phyloP scores from a whole-genome alignment of 2,888 invertebrate species.

The Agriotes lineatus region DNA sequence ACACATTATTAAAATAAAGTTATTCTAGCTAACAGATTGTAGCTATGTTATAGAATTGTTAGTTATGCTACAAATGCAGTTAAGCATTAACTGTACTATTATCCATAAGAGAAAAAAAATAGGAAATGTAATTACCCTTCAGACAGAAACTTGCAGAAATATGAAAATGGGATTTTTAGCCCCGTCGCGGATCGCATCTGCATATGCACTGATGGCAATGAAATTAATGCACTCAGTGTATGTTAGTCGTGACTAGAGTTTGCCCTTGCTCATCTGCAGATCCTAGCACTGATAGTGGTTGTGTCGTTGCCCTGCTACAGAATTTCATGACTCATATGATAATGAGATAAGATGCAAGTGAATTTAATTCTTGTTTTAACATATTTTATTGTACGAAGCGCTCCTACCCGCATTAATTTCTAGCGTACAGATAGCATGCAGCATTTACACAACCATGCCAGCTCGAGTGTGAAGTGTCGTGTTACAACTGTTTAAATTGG shows the following conservation, averaged over 20 bases:
- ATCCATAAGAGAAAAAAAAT: too few species aligned
- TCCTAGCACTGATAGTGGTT: conserved; percentile 48
- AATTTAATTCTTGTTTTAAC: conserved; percentile 24
- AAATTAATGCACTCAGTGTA: conserved; percentile 57
- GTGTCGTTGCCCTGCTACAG: conserved; percentile 49
- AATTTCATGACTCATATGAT: conserved; percentile 50
- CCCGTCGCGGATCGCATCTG: neutral
- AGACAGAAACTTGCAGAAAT: too few species aligned
- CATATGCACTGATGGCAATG: conserved; percentile 50
- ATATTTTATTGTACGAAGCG: neutral
- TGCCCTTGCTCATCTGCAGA: conserved; percentile 58
- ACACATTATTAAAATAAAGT: too few species aligned
- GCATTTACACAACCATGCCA: neutral
- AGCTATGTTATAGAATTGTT: too few species aligned
- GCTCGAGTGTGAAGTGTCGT: neutral
- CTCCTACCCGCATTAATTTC: conserved; percentile 14
- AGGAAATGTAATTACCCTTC: too few species aligned
- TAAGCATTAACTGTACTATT: too few species aligned
- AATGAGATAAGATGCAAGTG: conserved; percentile 40
- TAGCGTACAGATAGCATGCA: neutral
- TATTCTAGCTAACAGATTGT: too few species aligned
- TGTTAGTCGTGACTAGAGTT: conserved; percentile 56
- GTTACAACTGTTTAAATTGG: neutral
- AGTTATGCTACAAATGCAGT: too few species aligned
- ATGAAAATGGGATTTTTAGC: neutral